phyloP scores from a whole-genome alignment of 2,113 vertebrate species.

The Blennius ocellaris region DNA sequence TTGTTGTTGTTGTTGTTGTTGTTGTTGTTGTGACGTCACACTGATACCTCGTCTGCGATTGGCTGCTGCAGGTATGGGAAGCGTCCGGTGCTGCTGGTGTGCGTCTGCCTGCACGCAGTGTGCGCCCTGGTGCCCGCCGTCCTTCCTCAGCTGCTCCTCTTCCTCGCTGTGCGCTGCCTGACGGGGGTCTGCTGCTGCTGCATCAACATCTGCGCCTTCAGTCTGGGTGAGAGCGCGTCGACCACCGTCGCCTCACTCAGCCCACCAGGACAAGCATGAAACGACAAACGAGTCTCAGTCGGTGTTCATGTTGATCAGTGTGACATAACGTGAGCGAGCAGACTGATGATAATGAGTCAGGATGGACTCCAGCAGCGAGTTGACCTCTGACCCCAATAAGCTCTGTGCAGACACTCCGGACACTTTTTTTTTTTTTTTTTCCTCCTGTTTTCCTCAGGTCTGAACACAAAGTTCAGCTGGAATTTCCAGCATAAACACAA shows the following conservation, averaged over 20 bases:
- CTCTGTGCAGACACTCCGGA: too few species aligned
- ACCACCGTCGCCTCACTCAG: neutral
- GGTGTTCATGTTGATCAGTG: too few species aligned
- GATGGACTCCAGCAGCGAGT: neutral
- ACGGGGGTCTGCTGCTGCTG: slow-evolving; percentile 73
- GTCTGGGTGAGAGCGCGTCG: slow-evolving; percentile 69
- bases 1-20: too few species aligned
- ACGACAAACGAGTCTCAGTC: too few species aligned
- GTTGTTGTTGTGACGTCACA: too few species aligned
- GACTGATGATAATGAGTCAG: neutral
- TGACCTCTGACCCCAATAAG: slow-evolving; percentile 1
- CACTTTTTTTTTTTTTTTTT: too few species aligned
- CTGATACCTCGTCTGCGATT: too few species aligned
- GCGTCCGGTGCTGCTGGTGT: slow-evolving; percentile 70
- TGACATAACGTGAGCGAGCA: too few species aligned
- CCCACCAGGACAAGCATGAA: too few species aligned
- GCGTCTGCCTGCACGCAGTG: slow-evolving; percentile 54
- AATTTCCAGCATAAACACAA: too few species aligned
- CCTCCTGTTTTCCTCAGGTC: too few species aligned
- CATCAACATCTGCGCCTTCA: slow-evolving; percentile 77
- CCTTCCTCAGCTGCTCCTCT: slow-evolving; percentile 64
- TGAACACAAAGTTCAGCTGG: too few species aligned
- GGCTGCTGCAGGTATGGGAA: slow-evolving; percentile 74
- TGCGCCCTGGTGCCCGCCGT: slow-evolving; percentile 66
- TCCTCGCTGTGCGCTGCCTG: slow-evolving; percentile 74